Conservation (phyloP, 37 sponge, comb jelly and placozoan species). For the Ianthella basta region DNA sequence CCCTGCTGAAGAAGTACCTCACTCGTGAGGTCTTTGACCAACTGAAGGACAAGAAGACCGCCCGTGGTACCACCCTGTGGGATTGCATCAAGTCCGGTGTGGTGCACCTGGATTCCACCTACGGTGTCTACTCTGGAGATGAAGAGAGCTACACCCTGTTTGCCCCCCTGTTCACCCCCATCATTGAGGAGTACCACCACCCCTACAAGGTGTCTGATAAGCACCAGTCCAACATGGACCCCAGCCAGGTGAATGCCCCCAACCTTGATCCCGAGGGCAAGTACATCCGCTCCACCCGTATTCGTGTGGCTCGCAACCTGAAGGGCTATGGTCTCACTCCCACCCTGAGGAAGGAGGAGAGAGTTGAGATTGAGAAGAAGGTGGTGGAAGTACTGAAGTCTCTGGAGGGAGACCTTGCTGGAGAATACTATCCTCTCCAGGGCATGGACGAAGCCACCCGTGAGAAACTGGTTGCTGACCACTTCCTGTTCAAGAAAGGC, state of each 20-base stretch:
- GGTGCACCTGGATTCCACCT: constrained; percentile 36
- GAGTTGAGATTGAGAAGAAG: constrained; percentile 69
- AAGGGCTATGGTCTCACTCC: constrained; percentile 45
- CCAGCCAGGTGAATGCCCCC: constrained; percentile 36
- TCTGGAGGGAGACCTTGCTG: constrained; percentile 54
- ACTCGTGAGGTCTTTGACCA: constrained; percentile 40
- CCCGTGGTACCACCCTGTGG: constrained; percentile 27
- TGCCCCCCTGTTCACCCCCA: constrained; percentile 68
- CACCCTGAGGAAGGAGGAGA: constrained; percentile 59
- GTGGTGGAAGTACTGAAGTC: constrained; percentile 48
- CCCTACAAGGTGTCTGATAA: constrained; percentile 34
- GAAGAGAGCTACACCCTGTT: constrained; percentile 83
- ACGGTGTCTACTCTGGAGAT: constrained; percentile 76
- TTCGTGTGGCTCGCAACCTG: constrained; percentile 50
- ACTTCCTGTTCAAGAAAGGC: constrained; percentile 83
- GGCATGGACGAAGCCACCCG: constrained; percentile 64
- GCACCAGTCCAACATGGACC: constrained; percentile 71
- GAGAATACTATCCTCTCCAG: constrained; percentile 68
- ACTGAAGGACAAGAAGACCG: constrained; percentile 45
- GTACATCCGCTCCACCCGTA: constrained; percentile 42
- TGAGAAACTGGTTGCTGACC: constrained; percentile 74
- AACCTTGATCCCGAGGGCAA: constrained; percentile 46
- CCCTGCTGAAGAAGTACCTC: constrained; percentile 27
- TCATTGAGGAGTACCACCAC: constrained; percentile 74
- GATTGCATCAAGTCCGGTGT: constrained; percentile 44